phyloP scores from a whole-genome alignment of 1,140 invertebrate species.

The Penaeus chinensis region DNA sequence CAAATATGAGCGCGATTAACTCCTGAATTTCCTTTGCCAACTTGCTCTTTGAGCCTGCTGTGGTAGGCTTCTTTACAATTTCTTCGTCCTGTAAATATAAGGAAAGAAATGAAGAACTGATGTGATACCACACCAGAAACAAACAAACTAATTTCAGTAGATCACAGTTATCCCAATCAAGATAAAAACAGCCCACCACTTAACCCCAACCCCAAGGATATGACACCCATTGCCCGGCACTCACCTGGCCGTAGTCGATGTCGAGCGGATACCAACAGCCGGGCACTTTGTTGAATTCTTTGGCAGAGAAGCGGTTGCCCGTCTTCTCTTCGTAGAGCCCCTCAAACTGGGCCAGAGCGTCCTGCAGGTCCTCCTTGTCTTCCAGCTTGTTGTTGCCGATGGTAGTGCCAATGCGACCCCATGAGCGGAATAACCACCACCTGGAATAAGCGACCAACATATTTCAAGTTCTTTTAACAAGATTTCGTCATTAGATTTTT shows the following conservation, averaged over 20 bases:
- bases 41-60: conserved; percentile 73
- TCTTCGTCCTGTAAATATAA: conserved; percentile 66
- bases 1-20: conserved; percentile 88
- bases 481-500: neutral
- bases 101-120: neutral
- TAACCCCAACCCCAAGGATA: neutral
- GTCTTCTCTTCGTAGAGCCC: conserved; percentile 84
- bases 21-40: conserved; percentile 83
- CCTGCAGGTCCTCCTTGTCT: conserved; percentile 69
- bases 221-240: conserved; percentile 4
- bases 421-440: conserved; percentile 88
- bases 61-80: conserved; percentile 65
- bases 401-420: conserved; percentile 95
- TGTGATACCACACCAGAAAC: neutral
- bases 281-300: conserved; percentile 83
- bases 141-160: no score
- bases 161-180: no score
- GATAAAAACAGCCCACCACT: no score
- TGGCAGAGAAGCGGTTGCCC: conserved; percentile 81
- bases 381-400: conserved; percentile 87
- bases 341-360: conserved; percentile 79
- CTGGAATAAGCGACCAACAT: conserved; percentile 67
- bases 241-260: conserved; percentile 82
- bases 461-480: no score
- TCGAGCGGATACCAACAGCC: conserved; percentile 90